Evolutionary conservation across 2,888 invertebrate genomes (phyloP).

Genomic region (Phortica magna): DNA sequence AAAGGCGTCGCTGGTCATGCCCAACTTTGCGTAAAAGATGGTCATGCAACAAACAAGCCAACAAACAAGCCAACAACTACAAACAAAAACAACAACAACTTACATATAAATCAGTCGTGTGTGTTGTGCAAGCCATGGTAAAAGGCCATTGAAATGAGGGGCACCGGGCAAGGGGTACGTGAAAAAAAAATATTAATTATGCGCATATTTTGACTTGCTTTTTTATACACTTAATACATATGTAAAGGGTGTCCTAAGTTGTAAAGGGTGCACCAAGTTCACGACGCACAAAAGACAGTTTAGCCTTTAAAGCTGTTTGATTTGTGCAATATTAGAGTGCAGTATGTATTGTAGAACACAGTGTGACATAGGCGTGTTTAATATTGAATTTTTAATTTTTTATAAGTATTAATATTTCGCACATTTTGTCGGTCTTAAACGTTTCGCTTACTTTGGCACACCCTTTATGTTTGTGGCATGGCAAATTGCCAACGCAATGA

Average conservation of each 20-base stretch:
- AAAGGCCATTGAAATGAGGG: background rate
- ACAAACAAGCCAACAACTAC: background rate
- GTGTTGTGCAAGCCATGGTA: background rate
- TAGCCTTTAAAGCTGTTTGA: no score
- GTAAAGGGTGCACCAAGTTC: no score
- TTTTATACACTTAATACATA: background rate
- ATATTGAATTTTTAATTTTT: no score
- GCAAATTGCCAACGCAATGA: background rate
- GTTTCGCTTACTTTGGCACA: background rate
- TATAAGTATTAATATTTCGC: no score
- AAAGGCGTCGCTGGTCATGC: no score
- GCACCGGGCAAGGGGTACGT: background rate
- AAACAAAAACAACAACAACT: background rate
- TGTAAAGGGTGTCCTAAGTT: no score
- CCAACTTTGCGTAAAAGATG: no score
- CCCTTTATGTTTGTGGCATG: background rate
- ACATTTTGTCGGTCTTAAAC: no score
- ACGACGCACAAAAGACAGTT: no score
- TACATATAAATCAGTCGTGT: background rate
- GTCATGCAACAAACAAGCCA: background rate
- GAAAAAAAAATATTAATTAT: slow-evolving; percentile 8
- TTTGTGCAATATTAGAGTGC: no score
- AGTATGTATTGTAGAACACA: no score
- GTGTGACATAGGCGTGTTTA: no score
- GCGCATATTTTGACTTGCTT: slow-evolving; percentile 6